A percentile compares a stretch with the other conserved stretches of the same genome.
These are phyloP conservation scores for Craniophora ligustri DNA, from an alignment of 2,888 invertebrate genomes.

Conservation along the genomic window DNA sequence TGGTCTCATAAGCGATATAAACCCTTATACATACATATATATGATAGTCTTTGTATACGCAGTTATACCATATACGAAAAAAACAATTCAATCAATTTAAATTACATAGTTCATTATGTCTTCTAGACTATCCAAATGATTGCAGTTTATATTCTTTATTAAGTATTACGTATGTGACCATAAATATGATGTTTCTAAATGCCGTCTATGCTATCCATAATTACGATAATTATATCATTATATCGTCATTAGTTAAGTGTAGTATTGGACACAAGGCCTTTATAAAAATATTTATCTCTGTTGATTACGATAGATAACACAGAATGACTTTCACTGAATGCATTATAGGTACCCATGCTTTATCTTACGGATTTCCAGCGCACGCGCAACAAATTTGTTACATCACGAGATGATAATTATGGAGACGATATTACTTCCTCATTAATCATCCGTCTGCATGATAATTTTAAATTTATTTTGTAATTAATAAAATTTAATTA, in stretches of 20 bases:
- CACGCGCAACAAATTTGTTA: not conserved
- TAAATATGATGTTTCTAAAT: not conserved
- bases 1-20: too few relatives aligned
- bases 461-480: conserved; percentile 7
- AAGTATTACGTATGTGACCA: not conserved
- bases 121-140: too few relatives aligned
- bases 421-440: conserved; percentile 4
- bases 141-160: too few relatives aligned
- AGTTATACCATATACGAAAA: too few relatives aligned
- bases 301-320: conserved; percentile 1
- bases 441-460: not conserved
- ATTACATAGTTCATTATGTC: too few relatives aligned
- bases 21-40: too few relatives aligned
- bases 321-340: not conserved
- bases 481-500: conserved; percentile 2
- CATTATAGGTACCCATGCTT: conserved; percentile 12
- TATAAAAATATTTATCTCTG: conserved; percentile 4
- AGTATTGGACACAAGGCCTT: not conserved
- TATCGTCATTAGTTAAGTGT: not conserved
- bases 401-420: not conserved
- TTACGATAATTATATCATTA: conserved; percentile 6
- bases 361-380: conserved; percentile 2
- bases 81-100: too few relatives aligned
- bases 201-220: conserved; percentile 9
- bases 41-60: too few relatives aligned